Percentiles rank a stretch among this genome's conserved stretches.
These are phyloP conservation scores for Cairina moschata DNA, from an alignment of 2,113 vertebrate species.

Conservation along the genomic window DNA sequence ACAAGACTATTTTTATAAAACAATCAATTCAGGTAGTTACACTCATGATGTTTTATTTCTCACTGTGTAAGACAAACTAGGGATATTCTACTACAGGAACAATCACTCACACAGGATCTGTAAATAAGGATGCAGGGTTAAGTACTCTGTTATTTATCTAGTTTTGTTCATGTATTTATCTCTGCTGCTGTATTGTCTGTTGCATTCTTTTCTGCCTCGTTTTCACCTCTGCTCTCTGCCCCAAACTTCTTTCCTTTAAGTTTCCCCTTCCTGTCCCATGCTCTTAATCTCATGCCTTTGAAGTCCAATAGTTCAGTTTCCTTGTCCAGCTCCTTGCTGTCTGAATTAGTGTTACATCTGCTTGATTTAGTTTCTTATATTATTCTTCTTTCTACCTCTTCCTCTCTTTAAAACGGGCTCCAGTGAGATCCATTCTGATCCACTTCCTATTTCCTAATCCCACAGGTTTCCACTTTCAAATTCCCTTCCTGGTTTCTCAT, in stretches of 20 bases:
- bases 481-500: neutral
- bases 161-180: neutral
- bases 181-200: neutral
- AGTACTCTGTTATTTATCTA: neutral
- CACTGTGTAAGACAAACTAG: neutral
- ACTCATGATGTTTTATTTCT: neutral
- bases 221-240: neutral
- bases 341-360: neutral
- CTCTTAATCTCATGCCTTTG: neutral
- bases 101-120: neutral
- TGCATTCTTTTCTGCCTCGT: neutral
- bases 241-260: neutral
- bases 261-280: neutral
- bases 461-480: neutral
- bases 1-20: neutral
- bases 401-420: neutral
- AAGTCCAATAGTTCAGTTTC: neutral
- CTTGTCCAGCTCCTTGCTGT: neutral
- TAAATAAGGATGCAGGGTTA: neutral
- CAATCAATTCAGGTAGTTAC: neutral
- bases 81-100: neutral
- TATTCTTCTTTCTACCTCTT: neutral
- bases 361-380: neutral
- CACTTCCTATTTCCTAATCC: neutral
- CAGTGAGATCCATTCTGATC: neutral